phyloP scores from a whole-genome alignment of 2,113 vertebrate genomes.

The Gallinago jamesoni region DNA sequence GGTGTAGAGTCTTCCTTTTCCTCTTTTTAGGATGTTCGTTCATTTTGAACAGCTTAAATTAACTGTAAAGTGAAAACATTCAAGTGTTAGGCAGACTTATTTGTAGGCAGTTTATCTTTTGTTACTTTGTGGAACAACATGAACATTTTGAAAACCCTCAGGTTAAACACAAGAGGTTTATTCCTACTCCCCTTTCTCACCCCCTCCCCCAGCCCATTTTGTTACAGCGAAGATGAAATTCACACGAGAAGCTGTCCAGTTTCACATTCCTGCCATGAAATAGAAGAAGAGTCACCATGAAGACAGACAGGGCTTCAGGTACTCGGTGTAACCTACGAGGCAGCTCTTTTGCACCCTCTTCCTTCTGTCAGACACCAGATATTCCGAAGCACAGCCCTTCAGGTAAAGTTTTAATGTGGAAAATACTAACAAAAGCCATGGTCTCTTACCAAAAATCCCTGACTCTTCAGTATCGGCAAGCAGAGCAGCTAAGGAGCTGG shows the following conservation, averaged over 20 bases:
- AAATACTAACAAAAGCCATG: background rate
- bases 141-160: background rate
- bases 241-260: background rate
- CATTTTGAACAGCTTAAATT: conserved; percentile 74
- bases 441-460: conserved; percentile 28
- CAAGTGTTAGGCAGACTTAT: background rate
- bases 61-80: background rate
- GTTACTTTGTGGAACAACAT: background rate
- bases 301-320: background rate
- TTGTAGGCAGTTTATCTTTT: background rate
- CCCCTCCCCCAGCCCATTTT: background rate
- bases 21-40: conserved; percentile 84
- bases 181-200: background rate
- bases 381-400: background rate
- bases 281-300: background rate
- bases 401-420: background rate
- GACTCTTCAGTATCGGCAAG: background rate
- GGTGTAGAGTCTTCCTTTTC: conserved; percentile 83
- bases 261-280: background rate
- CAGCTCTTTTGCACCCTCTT: background rate
- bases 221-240: background rate
- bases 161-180: background rate
- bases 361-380: background rate
- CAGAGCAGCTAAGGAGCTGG: conserved; percentile 7
- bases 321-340: background rate